Evolutionary conservation across 2,113 vertebrate genomes (phyloP), one percentile per base, ranked within the genome.

Genomic region (Clupea harengus): DNA sequence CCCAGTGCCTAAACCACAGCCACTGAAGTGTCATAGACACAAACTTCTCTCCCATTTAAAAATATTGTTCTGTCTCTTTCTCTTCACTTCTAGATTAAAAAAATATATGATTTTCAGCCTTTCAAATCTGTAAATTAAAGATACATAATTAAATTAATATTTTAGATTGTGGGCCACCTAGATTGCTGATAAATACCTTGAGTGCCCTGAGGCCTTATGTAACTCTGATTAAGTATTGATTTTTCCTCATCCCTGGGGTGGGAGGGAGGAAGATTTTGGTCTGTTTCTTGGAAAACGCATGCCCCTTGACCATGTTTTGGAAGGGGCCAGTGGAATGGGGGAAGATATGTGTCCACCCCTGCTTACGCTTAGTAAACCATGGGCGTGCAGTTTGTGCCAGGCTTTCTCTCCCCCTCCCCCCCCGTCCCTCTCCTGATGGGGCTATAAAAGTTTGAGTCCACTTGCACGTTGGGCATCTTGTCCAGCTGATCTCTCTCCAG

Each of bases 401-500:
- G 25, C 28, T 15, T 6, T 72, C 11, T 32, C 1, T 0, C 64
- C 64, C 15, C 64, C 64, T 5, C 72, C 25, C 17, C 64, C 64
- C 15, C 25, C 64, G 5, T 28, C 25, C 17, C n/a, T 15, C 11
- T 32, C 28, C 72, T 78, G 25, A 11, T 3, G 72, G 39, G 72
- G 25, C 11, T 78, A 78, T 78, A 78, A 78, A 78, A 78, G 28
- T 6, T 39, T 44, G 72, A 10, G 64, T 72, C 20, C 54, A 60
- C 54, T 22, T 13, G 25, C 64, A 13, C 4, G 28, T 44, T 39
- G 72, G 72, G 25, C 13, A 78, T 28, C 72, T 78, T 32, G 25
- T 78, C 72, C 32, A 39, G 72, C 11, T 78, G 25, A 32, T 78
- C 72, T 78, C 72, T 39, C 72, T 78, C 28, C 72, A 78, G 72